Percentiles rank a stretch among this genome's conserved stretches.
Conservation (phyloP, 2,797 vertebrate genomes). For the Merluccius polli region DNA sequence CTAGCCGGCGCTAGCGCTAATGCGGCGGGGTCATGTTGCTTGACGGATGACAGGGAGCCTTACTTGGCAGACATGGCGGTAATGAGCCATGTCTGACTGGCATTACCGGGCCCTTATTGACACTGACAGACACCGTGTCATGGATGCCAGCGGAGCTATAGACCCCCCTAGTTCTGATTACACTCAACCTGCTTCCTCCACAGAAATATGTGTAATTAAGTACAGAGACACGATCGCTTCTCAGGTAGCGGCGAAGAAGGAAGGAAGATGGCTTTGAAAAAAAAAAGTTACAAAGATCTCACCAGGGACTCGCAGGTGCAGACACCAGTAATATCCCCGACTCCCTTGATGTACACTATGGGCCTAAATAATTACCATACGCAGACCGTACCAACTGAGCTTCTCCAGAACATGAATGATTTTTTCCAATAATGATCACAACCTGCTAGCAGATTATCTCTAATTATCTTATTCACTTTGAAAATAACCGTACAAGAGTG, state of each 20-base stretch:
- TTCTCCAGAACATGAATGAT: not conserved
- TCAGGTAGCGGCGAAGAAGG: not conserved
- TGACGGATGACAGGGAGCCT: conserved; percentile 57
- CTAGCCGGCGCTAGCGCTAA: conserved; percentile 30
- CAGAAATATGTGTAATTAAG: conserved; percentile 32
- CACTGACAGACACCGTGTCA: conserved; percentile 23
- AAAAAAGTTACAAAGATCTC: not conserved
- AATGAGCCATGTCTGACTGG: conserved; percentile 41
- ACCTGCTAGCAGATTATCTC: not conserved
- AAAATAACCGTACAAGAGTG: not conserved
- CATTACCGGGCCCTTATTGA: conserved; percentile 26
- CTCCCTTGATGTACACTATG: not conserved
- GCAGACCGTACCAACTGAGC: not conserved
- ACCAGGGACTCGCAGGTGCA: not conserved
- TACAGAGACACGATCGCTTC: not conserved
- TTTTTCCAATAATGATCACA: not conserved
- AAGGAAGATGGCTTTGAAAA: not conserved
- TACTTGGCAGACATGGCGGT: conserved; percentile 41
- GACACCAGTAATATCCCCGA: not conserved
- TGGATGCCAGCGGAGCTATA: conserved; percentile 28
- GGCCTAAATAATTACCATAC: not conserved
- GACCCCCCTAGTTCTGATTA: conserved; percentile 15
- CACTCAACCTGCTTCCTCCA: conserved; percentile 25
- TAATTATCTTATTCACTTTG: not conserved
- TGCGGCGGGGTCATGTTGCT: conserved; percentile 45